Base-by-base conservation (phyloP, 2,888 invertebrate species). In the Cryptus armator region DNA sequence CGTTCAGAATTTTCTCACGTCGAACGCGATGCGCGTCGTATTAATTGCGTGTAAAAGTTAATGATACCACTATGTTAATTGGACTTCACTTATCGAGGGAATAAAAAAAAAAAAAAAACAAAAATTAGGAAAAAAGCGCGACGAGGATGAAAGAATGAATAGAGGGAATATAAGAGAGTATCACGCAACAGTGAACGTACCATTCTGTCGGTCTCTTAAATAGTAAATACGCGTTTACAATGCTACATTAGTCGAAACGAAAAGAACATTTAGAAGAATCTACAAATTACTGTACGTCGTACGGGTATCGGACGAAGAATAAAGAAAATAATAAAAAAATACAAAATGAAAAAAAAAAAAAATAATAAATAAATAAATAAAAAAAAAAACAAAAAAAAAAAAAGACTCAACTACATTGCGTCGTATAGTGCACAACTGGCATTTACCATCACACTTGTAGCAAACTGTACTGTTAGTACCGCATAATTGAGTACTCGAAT, bases 151-250 rank as follows among this genome's bases (percentile, higher is more conserved):
- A 53, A 62, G 80, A 44, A 43, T 32, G 62, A 74, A 78, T 80
- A 68, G 75, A 79, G 71, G 53, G 9, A 64, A 56, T 81, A 82
- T 44, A 83, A 79, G 81, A 85, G 81, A 84, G 76, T 76, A 80
- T 86, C 80, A 68, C 86, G 90, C 89, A 92, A 90, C 90, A 91
- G 89, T 90, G 87, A 90, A 92, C 87, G 91, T 93, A 93, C 92
- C 92, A 92, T 93, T 93, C 91, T 92, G 92, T 93, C 93, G 91
- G 90, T 92, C 90, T 91, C 91, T 91, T 91, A 90, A 81, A 90
- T 90, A 90, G 87, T 89, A 90, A 90, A 90, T 89, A 91, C 89
- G 90, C 90, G 91, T 90, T 91, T 90, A 92, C 90, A 75, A 92
- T 89, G 90, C 89, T 92, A 91, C 86, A 88, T 90, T 91, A 92